Conservation (phyloP, 2,888 invertebrate genomes). For the Lithophane socia region DNA sequence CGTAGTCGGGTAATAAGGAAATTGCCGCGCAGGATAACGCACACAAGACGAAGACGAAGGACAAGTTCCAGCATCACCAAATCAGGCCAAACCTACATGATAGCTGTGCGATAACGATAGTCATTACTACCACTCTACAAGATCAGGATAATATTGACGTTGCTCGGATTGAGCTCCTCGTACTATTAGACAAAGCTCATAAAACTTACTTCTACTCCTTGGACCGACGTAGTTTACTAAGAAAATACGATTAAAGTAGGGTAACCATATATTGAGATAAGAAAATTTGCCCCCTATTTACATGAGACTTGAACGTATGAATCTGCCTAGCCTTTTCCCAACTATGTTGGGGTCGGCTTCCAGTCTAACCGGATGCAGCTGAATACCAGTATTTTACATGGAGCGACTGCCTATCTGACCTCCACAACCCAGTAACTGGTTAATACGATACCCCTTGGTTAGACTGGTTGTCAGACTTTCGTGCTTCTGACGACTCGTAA, state of each 20-base stretch:
- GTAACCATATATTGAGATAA: background rate
- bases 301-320: background rate
- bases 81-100: background rate
- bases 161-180: constrained; percentile 4
- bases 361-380: too few relatives aligned
- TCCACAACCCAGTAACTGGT: too few relatives aligned
- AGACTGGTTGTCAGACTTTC: too few relatives aligned
- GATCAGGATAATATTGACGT: constrained; percentile 43
- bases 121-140: background rate
- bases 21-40: background rate
- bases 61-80: background rate
- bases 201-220: constrained; percentile 21
- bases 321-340: too few relatives aligned
- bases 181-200: constrained; percentile 34
- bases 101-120: constrained; percentile 24
- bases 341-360: too few relatives aligned
- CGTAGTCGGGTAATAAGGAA: too few relatives aligned
- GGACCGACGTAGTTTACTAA: constrained; percentile 5
- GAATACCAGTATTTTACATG: too few relatives aligned
- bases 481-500: too few relatives aligned
- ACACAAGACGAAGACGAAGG: background rate
- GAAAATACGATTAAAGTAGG: constrained; percentile 33
- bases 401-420: too few relatives aligned
- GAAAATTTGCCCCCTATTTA: background rate
- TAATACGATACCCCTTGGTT: too few relatives aligned